Evolutionary conservation across 2,888 invertebrate genomes (phyloP).

Genomic region (Eupithecia inturbata): DNA sequence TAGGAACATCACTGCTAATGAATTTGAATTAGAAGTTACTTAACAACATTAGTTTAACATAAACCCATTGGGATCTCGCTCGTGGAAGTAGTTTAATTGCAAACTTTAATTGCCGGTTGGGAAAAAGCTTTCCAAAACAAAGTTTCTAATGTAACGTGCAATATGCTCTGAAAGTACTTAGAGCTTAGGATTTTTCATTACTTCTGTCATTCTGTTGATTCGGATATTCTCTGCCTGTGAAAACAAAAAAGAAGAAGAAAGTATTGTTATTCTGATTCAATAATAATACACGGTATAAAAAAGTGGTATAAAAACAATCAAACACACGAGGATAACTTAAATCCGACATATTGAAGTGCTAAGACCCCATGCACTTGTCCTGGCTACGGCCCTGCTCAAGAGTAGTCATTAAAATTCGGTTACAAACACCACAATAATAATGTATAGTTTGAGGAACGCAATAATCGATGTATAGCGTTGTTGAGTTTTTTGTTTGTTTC

Average conservation of each 20-base stretch:
- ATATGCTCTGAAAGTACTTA: neutral
- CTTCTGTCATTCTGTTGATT: neutral
- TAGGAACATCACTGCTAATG: neutral
- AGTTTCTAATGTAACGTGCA: neutral
- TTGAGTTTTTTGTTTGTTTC: slow-evolving; percentile 49
- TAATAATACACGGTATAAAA: neutral
- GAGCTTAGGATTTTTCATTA: neutral
- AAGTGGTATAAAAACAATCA: neutral
- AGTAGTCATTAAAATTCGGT: slow-evolving; percentile 70
- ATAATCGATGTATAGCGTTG: slow-evolving; percentile 61
- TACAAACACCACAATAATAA: slow-evolving; percentile 80
- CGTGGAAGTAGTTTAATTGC: neutral
- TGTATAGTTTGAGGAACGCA: slow-evolving; percentile 74
- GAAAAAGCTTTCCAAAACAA: neutral
- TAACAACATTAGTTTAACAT: slow-evolving; percentile 3
- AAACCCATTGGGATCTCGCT: slow-evolving; percentile 9
- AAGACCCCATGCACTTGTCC: neutral
- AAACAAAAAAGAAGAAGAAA: neutral
- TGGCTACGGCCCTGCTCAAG: slow-evolving; percentile 47
- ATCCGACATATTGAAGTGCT: neutral
- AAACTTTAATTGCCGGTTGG: neutral
- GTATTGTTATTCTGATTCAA: neutral
- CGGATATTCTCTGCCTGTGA: neutral
- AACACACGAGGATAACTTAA: neutral
- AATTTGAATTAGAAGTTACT: neutral